Evolutionary conservation across 2,113 vertebrate genomes (phyloP).

Genomic region (Cettia cetti): DNA sequence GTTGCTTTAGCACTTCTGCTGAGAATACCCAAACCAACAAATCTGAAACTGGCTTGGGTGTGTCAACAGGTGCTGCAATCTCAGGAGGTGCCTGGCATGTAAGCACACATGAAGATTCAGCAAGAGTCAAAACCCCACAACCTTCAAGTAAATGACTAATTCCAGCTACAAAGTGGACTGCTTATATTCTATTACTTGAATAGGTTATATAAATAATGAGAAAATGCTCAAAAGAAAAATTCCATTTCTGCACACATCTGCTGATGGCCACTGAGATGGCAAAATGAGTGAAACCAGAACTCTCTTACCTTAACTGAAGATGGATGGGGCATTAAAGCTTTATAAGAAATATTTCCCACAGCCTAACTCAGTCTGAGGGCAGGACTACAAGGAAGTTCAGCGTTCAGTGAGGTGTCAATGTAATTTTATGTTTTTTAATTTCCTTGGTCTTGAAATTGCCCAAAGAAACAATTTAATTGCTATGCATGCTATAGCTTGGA

Average conservation of each 20-base stretch:
- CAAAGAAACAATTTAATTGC: constrained; percentile 20
- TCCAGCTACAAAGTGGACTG: neutral
- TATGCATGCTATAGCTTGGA: neutral
- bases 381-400: neutral
- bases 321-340: neutral
- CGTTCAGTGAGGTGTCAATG: constrained; percentile 6
- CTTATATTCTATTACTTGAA: neutral
- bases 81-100: neutral
- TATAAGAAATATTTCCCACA: neutral
- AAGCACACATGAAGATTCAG: neutral
- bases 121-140: neutral
- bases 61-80: neutral
- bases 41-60: neutral
- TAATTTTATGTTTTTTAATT: constrained; percentile 33
- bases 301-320: neutral
- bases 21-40: neutral
- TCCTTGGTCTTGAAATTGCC: neutral
- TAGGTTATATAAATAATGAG: neutral
- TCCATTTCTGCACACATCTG: neutral
- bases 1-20: neutral
- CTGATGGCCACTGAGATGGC: neutral
- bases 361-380: neutral
- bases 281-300: neutral
- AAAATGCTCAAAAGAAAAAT: neutral
- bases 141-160: neutral